phyloP scores from a whole-genome alignment of 2,113 vertebrate genomes.

The Cochlearius cochlearius region DNA sequence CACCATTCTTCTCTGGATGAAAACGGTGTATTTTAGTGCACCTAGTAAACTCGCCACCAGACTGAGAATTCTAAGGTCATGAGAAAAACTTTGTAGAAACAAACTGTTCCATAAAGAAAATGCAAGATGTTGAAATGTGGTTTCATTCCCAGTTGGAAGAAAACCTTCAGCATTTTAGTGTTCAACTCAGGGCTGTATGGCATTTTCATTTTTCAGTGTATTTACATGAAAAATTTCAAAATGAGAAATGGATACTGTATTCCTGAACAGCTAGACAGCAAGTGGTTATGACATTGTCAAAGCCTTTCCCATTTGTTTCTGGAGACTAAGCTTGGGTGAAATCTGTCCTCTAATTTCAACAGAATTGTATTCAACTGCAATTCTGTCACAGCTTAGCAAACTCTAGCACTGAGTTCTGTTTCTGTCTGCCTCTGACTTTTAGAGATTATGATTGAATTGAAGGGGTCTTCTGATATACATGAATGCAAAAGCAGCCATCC shows the following conservation, averaged over 20 bases:
- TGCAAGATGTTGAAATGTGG: not conserved
- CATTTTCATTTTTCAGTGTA: not conserved
- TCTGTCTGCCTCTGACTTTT: not conserved
- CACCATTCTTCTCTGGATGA: constrained; percentile 10
- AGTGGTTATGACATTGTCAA: not conserved
- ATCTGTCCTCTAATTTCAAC: not conserved
- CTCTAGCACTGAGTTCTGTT: not conserved
- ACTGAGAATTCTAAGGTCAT: not conserved
- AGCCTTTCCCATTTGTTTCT: not conserved
- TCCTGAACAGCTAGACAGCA: not conserved
- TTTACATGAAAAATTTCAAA: not conserved
- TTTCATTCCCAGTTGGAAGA: not conserved
- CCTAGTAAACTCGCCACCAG: not conserved
- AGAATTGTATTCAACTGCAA: not conserved
- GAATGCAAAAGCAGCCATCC: not conserved
- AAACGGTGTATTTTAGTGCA: not conserved
- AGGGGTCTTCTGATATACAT: not conserved
- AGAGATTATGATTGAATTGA: not conserved
- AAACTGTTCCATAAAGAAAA: not conserved
- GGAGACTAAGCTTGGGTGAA: not conserved
- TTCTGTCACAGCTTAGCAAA: not conserved
- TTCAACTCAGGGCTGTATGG: not conserved
- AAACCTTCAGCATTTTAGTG: not conserved
- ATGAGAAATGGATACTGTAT: not conserved
- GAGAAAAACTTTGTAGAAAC: not conserved